These are phyloP conservation scores for Pterois miles DNA, from an alignment of 2,797 vertebrate species.

Conservation along the genomic window DNA sequence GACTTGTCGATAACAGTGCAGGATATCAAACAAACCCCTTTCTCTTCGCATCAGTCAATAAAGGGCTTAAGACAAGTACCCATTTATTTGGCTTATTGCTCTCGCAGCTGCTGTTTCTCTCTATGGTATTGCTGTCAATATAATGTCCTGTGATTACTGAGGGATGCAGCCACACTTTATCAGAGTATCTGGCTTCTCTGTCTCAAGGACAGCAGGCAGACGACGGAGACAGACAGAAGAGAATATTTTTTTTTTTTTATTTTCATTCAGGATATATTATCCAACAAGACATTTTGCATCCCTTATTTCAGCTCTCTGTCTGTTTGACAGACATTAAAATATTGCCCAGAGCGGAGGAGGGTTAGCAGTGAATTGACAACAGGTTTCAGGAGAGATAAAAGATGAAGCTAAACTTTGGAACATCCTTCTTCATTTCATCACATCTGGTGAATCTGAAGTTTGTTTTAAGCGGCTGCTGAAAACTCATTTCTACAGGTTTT, in stretches of 20 bases:
- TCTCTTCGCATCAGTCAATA: slow-evolving; percentile 36
- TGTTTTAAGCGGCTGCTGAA: background rate
- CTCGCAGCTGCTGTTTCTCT: slow-evolving; percentile 11
- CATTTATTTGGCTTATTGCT: slow-evolving; percentile 49
- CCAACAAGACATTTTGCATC: slow-evolving; percentile 51
- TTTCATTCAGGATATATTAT: slow-evolving; percentile 45
- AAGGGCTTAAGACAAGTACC: slow-evolving; percentile 49
- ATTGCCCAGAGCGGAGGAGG: slow-evolving; percentile 24
- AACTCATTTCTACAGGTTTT: background rate
- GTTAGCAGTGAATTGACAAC: slow-evolving; percentile 4
- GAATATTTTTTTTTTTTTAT: no score
- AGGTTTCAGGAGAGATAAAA: background rate
- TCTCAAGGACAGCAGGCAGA: slow-evolving; percentile 49
- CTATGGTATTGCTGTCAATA: slow-evolving; percentile 53
- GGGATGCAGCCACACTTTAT: slow-evolving; percentile 40
- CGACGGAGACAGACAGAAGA: background rate
- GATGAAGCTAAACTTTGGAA: background rate
- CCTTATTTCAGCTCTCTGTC: slow-evolving; percentile 32
- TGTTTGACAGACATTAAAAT: slow-evolving; percentile 34
- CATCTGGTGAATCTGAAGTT: background rate
- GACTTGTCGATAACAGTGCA: slow-evolving; percentile 16
- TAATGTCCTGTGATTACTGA: slow-evolving; percentile 61
- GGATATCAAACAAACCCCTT: slow-evolving; percentile 36
- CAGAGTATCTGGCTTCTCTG: slow-evolving; percentile 31
- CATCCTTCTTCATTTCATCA: background rate